phyloP scores from a whole-genome alignment of 2,888 invertebrate genomes.

The Pandemis cinnamomeana region DNA sequence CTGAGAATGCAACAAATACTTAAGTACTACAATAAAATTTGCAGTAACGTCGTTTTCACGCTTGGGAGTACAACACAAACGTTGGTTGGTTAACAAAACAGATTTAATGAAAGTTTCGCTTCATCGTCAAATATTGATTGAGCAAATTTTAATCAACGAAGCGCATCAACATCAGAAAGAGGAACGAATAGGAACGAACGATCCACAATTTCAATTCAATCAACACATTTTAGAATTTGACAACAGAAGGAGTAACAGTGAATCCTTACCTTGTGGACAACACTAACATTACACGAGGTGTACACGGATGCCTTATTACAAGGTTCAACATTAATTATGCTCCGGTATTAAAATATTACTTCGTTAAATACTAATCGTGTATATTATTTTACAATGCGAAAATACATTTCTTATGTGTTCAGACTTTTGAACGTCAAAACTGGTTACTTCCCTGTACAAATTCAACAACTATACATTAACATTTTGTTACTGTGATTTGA shows the following conservation, averaged over 20 bases:
- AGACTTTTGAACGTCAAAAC: conserved; percentile 81
- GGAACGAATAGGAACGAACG: conserved; percentile 79
- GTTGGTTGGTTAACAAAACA: conserved; percentile 32
- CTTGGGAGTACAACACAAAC: conserved; percentile 34
- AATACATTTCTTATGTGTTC: conserved; percentile 80
- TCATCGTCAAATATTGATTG: conserved; percentile 72
- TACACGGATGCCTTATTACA: conserved; percentile 70
- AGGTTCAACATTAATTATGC: conserved; percentile 76
- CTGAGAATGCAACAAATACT: conserved; percentile 35
- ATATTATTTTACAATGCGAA: conserved; percentile 82
- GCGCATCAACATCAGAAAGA: conserved; percentile 66
- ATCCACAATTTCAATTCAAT: conserved; percentile 62
- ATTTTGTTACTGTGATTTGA: conserved; percentile 84
- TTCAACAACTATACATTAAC: conserved; percentile 77
- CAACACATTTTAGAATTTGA: conserved; percentile 73
- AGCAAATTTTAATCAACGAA: conserved; percentile 78
- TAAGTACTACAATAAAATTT: conserved; percentile 40
- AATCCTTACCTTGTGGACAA: conserved; percentile 75
- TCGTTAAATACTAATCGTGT: conserved; percentile 79
- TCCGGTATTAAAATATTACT: conserved; percentile 81
- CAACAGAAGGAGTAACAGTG: conserved; percentile 71
- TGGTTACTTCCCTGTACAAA: conserved; percentile 81
- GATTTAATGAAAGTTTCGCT: conserved; percentile 51
- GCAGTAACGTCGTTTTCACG: conserved; percentile 34
- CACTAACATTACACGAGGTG: conserved; percentile 74